These are phyloP conservation scores for Tympanoctomys barrerae DNA, from an alignment of 2,797 vertebrate genomes.

Conservation along the genomic window DNA sequence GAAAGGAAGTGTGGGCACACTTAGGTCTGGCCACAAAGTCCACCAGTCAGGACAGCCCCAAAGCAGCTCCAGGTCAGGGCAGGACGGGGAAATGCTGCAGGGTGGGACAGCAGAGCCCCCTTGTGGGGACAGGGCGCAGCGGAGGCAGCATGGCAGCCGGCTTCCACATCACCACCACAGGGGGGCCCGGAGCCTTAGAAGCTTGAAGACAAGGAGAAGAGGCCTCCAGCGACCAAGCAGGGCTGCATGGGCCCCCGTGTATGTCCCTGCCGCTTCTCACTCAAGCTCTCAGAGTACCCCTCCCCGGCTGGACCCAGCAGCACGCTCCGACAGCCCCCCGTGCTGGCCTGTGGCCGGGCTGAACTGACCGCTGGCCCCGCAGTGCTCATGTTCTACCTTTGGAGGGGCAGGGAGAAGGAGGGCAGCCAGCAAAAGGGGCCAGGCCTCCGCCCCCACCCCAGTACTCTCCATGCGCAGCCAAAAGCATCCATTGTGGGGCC, in stretches of 20 bases:
- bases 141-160: too few species aligned
- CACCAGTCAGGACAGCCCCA: not conserved
- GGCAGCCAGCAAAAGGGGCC: accelerated
- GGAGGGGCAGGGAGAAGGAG: accelerated
- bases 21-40: not conserved
- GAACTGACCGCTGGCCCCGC: not conserved
- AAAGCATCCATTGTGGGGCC: not conserved
- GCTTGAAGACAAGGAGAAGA: not conserved
- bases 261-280: not conserved
- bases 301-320: not conserved
- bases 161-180: not conserved
- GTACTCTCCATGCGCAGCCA: not conserved
- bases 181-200: not conserved
- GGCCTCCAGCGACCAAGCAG: not conserved
- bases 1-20: not conserved
- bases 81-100: not conserved
- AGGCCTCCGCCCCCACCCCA: accelerated
- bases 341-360: not conserved
- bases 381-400: not conserved
- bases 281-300: not conserved
- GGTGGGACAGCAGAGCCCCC: too few species aligned
- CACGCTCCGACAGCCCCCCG: not conserved
- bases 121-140: accelerated
- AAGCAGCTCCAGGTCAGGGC: not conserved
- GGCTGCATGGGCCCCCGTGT: not conserved